These are phyloP conservation scores for Flexamia atlantica DNA, from an alignment of 2,888 invertebrate genomes.

Conservation along the genomic window DNA sequence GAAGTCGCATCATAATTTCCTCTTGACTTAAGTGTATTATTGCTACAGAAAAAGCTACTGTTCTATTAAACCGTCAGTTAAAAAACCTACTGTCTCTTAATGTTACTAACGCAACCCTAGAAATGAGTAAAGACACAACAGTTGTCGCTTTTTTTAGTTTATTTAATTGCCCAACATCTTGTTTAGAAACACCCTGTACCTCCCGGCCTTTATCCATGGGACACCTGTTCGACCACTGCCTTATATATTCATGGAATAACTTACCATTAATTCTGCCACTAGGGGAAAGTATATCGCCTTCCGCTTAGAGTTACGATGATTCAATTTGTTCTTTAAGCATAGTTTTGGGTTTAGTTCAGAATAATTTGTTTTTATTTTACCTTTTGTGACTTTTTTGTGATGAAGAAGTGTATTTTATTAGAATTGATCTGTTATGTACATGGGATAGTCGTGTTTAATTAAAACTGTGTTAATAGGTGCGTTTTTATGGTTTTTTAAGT, in stretches of 20 bases:
- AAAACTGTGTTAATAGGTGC: background rate
- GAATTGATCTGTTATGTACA: background rate
- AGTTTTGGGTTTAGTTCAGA: background rate
- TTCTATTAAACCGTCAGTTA: too few species aligned
- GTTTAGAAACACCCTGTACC: too few species aligned
- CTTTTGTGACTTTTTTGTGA: background rate
- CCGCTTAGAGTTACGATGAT: background rate
- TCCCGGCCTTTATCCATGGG: too few species aligned
- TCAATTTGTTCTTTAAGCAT: background rate
- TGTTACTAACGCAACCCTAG: too few species aligned
- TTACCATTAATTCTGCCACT: background rate
- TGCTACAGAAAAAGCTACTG: too few species aligned
- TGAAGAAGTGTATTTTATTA: background rate
- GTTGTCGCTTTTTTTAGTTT: too few species aligned
- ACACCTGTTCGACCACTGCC: background rate
- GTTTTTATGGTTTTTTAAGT: too few species aligned
- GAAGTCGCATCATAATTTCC: too few species aligned
- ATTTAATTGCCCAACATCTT: too few species aligned
- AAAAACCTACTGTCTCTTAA: too few species aligned
- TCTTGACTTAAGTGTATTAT: too few species aligned
- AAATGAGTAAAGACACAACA: too few species aligned
- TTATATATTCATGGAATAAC: slow-evolving; percentile 18
- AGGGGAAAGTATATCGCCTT: background rate
- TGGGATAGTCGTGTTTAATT: background rate
- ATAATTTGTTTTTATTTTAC: background rate